Percentiles rank a stretch among this genome's conserved stretches.
Evolutionary conservation across 1,140 invertebrate genomes (phyloP).

Genomic region (Drosophila arawakana): DNA sequence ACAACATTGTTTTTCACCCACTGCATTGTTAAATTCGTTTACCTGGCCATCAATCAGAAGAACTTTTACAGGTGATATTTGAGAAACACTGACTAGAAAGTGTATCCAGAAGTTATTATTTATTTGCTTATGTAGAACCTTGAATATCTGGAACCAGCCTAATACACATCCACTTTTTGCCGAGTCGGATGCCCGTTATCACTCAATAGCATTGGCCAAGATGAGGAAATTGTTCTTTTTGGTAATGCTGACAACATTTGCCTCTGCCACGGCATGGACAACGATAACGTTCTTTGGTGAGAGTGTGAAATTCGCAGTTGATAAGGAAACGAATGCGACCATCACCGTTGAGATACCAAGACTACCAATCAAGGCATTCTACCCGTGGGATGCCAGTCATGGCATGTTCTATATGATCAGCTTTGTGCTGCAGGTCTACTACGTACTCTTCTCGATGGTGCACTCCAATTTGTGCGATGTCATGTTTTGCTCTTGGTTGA

Average conservation of each 20-base stretch:
- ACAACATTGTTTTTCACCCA: constrained; percentile 92
- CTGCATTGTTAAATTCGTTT: constrained; percentile 89
- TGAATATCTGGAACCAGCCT: constrained; percentile 91
- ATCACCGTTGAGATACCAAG: constrained; percentile 89
- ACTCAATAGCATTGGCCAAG: constrained; percentile 90
- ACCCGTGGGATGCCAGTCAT: constrained; percentile 89
- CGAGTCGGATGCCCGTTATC: constrained; percentile 92
- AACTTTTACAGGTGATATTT: constrained; percentile 88
- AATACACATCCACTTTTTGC: constrained; percentile 93
- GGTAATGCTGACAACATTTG: constrained; percentile 87
- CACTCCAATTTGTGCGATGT: constrained; percentile 90
- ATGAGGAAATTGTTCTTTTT: constrained; percentile 90
- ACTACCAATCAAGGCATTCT: constrained; percentile 90
- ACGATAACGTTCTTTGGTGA: constrained; percentile 91
- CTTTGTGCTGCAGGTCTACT: constrained; percentile 91
- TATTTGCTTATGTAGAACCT: constrained; percentile 85
- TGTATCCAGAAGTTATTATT: not conserved
- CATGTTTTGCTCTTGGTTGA: constrained; percentile 92
- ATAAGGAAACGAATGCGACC: constrained; percentile 90
- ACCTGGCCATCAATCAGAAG: constrained; percentile 90
- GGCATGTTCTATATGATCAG: constrained; percentile 88
- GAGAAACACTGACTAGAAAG: not conserved
- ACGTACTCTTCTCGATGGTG: constrained; percentile 89
- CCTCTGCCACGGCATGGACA: constrained; percentile 88
- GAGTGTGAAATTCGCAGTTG: constrained; percentile 87